Evolutionary conservation across 2,888 invertebrate genomes (phyloP).

Genomic region (Tetranychus truncatus): DNA sequence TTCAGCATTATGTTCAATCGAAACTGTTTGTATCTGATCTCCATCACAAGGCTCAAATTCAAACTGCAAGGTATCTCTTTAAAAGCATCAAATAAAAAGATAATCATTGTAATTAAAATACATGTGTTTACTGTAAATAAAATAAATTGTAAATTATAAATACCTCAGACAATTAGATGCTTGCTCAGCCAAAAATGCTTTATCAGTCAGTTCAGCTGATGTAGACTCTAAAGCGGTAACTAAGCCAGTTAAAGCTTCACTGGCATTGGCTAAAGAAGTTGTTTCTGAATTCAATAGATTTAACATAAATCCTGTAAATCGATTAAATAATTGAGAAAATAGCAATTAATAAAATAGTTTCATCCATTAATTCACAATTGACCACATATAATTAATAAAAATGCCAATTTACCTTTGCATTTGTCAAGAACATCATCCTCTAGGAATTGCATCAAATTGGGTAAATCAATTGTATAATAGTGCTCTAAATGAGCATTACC

Average conservation of each 20-base stretch:
- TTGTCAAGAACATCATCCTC: conserved; percentile 21
- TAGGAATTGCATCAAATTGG: conserved; percentile 53
- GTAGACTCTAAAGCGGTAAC: conserved; percentile 11
- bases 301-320: background rate
- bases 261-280: conserved; percentile 3
- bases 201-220: conserved; percentile 20
- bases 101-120: background rate
- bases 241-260: conserved; percentile 12
- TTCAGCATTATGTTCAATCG: conserved; percentile 45
- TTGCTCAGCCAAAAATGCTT: conserved; percentile 17
- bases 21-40: conserved; percentile 53
- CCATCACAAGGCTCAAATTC: conserved; percentile 67
- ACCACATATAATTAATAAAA: background rate
- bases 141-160: background rate
- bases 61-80: conserved; percentile 71
- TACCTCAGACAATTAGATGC: conserved; percentile 20
- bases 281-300: background rate
- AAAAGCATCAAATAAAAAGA: background rate
- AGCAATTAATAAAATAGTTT: background rate
- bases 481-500: conserved; percentile 80
- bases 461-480: conserved; percentile 77
- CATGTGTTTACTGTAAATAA: background rate
- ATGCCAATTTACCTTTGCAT: conserved; percentile 13
- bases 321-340: background rate
- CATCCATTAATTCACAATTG: background rate